Base-by-base conservation (phyloP, 2,888 invertebrate species). In the Cheilosia variabilis region DNA sequence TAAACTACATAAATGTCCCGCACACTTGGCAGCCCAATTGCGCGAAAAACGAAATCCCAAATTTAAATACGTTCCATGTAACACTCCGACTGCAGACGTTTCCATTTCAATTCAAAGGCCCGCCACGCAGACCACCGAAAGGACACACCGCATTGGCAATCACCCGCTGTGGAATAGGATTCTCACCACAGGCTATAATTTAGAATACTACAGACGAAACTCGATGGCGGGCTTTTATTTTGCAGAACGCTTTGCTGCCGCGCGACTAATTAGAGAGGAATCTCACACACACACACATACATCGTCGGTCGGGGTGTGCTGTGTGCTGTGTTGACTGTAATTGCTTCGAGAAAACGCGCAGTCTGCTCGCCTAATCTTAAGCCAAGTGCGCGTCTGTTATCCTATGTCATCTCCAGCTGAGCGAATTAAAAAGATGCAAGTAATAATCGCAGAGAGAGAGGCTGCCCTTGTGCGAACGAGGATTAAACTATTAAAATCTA, bases 331-430 rank as follows among this genome's bases (percentile, higher is more conserved):
- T 9, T 1, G 9, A 31, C 31, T 60, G 65, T 77, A 83, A 77
- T 77, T 72, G 66, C 77, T 34, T 55, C 34, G 34, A n/a, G 13
- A 62, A 57, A 57, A 71, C 60, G 71, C 68, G 62, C 53, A 60
- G n/a, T 43, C 19, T 17, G 34, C 10, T 60, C 52, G 24, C 45
- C 58, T 37, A 58, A 52, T 50, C 17, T 53, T 10, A 31, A 57
- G 41, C 52, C 58, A 63, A 52, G 52, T 55, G 19, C 13, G 53
- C 24, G 15, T 27, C 15, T 62, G 68, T 63, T 69, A 65, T 84
- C 75, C 75, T 66, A 73, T 73, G 80, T 75, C 80, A 80, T 80
- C 84, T 84, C 84, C 84, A 84, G 84, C 84, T 84, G 84, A 53
- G 84, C 79, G 65, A 84, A 84, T 80, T 84, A 80, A 80, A 84